Conservation (phyloP, 2,113 vertebrate species). For the Dasyprocta punctata region DNA sequence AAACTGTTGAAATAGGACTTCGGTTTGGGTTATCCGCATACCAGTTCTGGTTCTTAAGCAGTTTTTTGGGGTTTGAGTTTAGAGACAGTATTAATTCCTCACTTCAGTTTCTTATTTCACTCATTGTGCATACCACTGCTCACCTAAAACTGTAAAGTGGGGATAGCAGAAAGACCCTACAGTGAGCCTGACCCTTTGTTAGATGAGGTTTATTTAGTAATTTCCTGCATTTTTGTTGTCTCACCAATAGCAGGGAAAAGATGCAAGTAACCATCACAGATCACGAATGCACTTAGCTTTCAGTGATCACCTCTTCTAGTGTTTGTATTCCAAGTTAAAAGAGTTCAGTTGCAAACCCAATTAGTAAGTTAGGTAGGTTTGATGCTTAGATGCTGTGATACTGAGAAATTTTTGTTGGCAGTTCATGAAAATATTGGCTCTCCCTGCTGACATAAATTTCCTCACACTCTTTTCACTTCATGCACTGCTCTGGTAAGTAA, state of each 20-base stretch:
- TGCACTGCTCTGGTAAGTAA: fast-evolving
- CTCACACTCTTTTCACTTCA: not conserved
- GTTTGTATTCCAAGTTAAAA: not conserved
- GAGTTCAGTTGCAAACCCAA: not conserved
- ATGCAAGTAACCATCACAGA: not conserved
- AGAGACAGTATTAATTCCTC: not conserved
- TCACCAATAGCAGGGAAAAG: not conserved
- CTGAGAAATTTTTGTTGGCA: not conserved
- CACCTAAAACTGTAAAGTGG: fast-evolving
- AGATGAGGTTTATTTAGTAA: not conserved
- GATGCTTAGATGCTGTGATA: not conserved
- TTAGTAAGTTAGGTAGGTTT: not conserved
- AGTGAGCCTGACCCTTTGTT: no score
- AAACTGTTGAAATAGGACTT: not conserved
- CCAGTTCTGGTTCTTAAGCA: not conserved
- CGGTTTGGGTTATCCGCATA: not conserved
- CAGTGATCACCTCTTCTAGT: not conserved
- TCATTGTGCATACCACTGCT: no score
- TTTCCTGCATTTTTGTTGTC: not conserved
- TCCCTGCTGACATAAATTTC: not conserved
- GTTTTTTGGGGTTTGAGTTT: not conserved
- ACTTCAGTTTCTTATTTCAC: not conserved
- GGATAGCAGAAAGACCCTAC: not conserved
- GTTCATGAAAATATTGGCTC: not conserved
- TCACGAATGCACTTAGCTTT: not conserved